Percentiles rank a stretch among this genome's conserved stretches.
Evolutionary conservation across 2,797 vertebrate species (phyloP).

Genomic region (Eulemur rubriventer): DNA sequence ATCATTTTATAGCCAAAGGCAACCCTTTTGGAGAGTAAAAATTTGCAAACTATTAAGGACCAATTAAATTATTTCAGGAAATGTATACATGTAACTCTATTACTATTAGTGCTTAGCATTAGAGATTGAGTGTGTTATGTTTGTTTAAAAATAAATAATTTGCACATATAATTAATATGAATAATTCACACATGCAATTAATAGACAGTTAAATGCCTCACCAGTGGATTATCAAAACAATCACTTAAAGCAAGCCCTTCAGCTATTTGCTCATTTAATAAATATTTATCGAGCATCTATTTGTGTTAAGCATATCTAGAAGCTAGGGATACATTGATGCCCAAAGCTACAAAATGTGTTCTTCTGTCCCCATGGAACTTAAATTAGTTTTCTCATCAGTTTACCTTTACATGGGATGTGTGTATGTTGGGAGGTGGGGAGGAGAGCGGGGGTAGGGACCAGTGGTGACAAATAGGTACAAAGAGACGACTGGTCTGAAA

Average conservation of each 20-base stretch:
- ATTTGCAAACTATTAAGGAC: not conserved
- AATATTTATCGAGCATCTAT: not conserved
- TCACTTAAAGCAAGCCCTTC: not conserved
- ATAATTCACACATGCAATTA: not conserved
- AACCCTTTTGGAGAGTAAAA: not conserved
- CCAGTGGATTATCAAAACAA: not conserved
- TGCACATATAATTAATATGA: not conserved
- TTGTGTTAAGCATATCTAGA: not conserved
- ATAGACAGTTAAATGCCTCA: not conserved
- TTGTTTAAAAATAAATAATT: not conserved
- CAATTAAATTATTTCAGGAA: not conserved
- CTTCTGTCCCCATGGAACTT: not conserved
- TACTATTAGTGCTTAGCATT: not conserved
- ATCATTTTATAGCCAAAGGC: not conserved
- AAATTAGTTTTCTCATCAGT: not conserved
- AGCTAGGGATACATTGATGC: not conserved
- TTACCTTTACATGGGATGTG: not conserved
- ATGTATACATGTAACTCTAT: not conserved
- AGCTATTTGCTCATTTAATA: not conserved
- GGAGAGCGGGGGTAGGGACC: too few species aligned
- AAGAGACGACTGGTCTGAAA: not conserved
- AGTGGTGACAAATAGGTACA: not conserved
- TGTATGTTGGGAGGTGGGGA: fast-evolving
- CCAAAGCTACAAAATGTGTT: too few species aligned
- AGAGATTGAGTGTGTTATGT: not conserved